These are phyloP conservation scores for Thymelicus acteon DNA, from an alignment of 2,888 invertebrate genomes.

Conservation along the genomic window DNA sequence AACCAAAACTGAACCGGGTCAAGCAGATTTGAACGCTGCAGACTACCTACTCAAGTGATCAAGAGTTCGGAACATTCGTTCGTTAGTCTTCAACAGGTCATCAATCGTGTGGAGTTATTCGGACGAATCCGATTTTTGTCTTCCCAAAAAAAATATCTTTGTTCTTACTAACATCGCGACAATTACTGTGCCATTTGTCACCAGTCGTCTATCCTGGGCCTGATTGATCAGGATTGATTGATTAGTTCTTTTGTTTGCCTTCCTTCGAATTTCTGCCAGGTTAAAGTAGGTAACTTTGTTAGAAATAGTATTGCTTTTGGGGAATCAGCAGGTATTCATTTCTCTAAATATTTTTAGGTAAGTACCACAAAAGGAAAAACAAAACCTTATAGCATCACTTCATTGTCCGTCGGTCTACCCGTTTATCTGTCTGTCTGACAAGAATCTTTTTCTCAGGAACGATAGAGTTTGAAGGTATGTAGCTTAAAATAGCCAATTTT, in stretches of 20 bases:
- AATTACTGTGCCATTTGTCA: conserved; percentile 82
- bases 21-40: conserved; percentile 33
- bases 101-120: conserved; percentile 75
- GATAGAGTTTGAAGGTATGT: too few relatives aligned
- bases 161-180: conserved; percentile 62
- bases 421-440: too few relatives aligned
- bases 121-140: conserved; percentile 59
- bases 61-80: conserved; percentile 54
- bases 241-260: conserved; percentile 62
- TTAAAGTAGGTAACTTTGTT: neutral
- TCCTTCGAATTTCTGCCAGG: conserved; percentile 38
- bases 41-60: conserved; percentile 53
- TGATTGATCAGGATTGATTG: conserved; percentile 81
- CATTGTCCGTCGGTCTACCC: too few relatives aligned
- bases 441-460: too few relatives aligned
- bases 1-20: conserved; percentile 32
- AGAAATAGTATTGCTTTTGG: neutral
- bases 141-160: conserved; percentile 57
- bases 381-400: too few relatives aligned
- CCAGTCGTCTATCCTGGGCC: conserved; percentile 61
- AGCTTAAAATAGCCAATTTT: too few relatives aligned
- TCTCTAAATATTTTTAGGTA: too few relatives aligned
- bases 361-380: too few relatives aligned
- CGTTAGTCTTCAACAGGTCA: conserved; percentile 63
- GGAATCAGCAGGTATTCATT: too few relatives aligned